Base-by-base conservation (phyloP, 2,113 vertebrate species). In the Microcebus ravelobensis region DNA sequence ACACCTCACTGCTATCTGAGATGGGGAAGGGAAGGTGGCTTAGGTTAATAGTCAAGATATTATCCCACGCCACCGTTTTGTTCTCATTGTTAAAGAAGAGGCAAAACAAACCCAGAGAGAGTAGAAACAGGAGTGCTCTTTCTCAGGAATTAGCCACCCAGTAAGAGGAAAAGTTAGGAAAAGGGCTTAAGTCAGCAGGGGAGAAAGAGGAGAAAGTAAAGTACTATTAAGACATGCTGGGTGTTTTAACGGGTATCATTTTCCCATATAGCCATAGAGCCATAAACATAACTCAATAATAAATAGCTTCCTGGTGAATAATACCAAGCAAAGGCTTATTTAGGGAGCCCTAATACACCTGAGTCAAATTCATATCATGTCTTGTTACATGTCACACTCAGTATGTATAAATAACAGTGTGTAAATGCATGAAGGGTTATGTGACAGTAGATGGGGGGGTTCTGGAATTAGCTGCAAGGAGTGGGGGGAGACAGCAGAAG, bases 261-360 rank as follows among this genome's bases (percentile, higher is more conserved):
- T 93, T 81, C 88, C 68, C 76, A 90, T 63, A 61, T 76, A 92
- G 50, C 21, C n/a, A 63, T 42, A 52, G 1, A 48, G 36, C 80
- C 88, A 92, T 94, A 93, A 96, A 70, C 76, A 70, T 92, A 95
- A 93, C 74, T 84, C 94, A 94, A 74, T 90, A 90, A 90, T 83
- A 86, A 94, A 87, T 63, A 90, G 70, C 36, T 83, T 95, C 86
- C 81, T 63, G 42, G 21, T 90, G 94, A 87, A 96, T 77, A 80
- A 80, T 80, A 87, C 45, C 57, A 70, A 84, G 36, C 81, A 87
- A 36, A 90, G 18, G 0, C n/a, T 95, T 95, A 86, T 79, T 90
- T 90, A 76, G 48, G 95, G 86, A 87, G 70, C 61, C 70, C 61
- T 63, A 87, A 52, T 57, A 87, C 88, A 84, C 85, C 29, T 39